Percentiles rank a stretch among this genome's conserved stretches.
Conservation (phyloP, 2,113 vertebrate species). For the Epinephelus fuscoguttatus region DNA sequence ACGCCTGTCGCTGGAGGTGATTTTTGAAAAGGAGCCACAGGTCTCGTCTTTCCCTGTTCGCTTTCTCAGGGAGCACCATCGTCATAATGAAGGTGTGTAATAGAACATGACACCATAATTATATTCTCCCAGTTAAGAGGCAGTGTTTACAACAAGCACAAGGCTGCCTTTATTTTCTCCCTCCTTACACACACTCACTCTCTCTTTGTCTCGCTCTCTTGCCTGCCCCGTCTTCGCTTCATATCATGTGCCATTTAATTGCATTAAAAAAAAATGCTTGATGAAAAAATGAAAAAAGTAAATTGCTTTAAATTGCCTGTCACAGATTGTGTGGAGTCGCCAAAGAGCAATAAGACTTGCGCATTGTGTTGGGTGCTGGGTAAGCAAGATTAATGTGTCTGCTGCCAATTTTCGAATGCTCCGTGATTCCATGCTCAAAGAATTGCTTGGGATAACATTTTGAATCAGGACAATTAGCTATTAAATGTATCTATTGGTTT, state of each 20-base stretch:
- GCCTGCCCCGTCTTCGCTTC: conserved; percentile 53
- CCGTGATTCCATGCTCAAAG: conserved; percentile 55
- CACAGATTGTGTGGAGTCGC: conserved; percentile 68
- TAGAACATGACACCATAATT: conserved; percentile 82
- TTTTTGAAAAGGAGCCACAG: conserved; percentile 52
- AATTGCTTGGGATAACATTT: conserved; percentile 70
- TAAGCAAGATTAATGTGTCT: conserved; percentile 79
- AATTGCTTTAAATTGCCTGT: conserved; percentile 84
- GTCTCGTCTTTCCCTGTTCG: conserved; percentile 57
- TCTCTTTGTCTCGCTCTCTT: conserved; percentile 41
- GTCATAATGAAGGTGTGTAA: conserved; percentile 82
- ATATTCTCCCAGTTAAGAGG: conserved; percentile 80
- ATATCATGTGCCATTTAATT: conserved; percentile 79
- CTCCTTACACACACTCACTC: conserved; percentile 27
- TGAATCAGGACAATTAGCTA: conserved; percentile 78
- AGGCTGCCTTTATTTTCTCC: conserved; percentile 78
- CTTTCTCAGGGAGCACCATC: conserved; percentile 53
- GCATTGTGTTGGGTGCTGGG: conserved; percentile 54
- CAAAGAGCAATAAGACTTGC: conserved; percentile 56
- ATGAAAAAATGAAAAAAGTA: conserved; percentile 78
- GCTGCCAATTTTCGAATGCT: conserved; percentile 65
- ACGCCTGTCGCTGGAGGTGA: conserved; percentile 3
- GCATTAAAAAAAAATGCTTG: conserved; percentile 64
- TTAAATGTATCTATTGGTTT: conserved; percentile 77
- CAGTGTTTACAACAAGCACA: conserved; percentile 80